Evolutionary conservation across 2,797 vertebrate genomes (phyloP), one percentile per base, ranked within the genome.

Genomic region (Crypturellus tataupa): DNA sequence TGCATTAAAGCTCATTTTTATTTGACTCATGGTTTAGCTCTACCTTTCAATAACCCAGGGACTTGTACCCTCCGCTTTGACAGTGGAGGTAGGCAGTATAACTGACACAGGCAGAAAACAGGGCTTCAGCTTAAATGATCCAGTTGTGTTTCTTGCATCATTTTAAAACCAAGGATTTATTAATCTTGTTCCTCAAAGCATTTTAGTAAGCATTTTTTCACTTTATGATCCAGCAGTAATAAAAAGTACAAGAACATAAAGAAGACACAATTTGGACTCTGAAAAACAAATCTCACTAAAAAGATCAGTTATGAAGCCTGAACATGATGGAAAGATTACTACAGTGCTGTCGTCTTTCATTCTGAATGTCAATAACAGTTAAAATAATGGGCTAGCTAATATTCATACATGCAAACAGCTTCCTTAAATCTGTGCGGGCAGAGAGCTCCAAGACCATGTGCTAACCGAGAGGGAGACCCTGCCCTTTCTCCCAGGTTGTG

Each of bases 171-270:
- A 78, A 46, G 31, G 49, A 72, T 29, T 60, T 90, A 40, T 75
- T 87, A 44, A 17, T 81, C 49, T 83, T 90, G 53, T 62, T 44
- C 40, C 37, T 93, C 62, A 94, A 60, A 94, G 58, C 53, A 53
- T 91, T 95, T 80, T 53, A 85, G 53, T 42, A 58, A 77, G 31
- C 25, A 16, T 73, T 94, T 77, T 92, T 92, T 87, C 58, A 87
- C 53, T 16, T 80, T 88, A 53, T 90, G 59, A 69, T 63, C 53
- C 2, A 4, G 47, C 29, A 92, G 21, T 56, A 87, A 73, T 87
- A 81, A 65, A 68, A 92, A 76, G 13, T 39, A 65, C 55, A 51
- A 70, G 10, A 59, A 37, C 58, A 27, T 42, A 20, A 73, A 37
- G 70, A 85, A 87, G n/a, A 16, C 24, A 31, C 7, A 19, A 25